Evolutionary conservation across 2,113 vertebrate species (phyloP), one percentile per base, ranked within the genome.

Genomic region (Thamnophis sirtalis): DNA sequence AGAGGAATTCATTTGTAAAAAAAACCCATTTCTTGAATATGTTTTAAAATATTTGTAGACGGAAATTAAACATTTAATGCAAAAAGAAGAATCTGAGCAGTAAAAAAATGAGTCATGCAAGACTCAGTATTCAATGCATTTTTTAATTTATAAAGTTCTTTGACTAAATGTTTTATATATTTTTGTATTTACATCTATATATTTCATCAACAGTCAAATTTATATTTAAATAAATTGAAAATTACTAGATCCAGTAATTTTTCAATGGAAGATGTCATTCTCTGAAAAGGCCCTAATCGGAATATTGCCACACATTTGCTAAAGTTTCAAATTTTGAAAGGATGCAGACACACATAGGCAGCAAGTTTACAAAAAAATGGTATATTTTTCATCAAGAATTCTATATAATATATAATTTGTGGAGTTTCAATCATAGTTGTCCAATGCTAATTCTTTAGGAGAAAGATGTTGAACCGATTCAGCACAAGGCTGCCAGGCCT

Each of bases 31-130:
- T 33, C 55, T n/a, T 86, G 21, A 48, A 85, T 26, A 48, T 8
- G 5, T 68, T 88, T 94, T 54, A 88, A 95, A 86, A 88, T n/a
- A 55, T 88, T 95, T 87, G 28, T 33, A 48, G 28, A 63, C 8
- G 19, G 28, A 86, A 17, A 43, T 43, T 43, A 43, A 43, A 43
- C 43, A 43, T 43, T 86, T 33, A 50, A 86, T 49, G 55, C 22
- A 50, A 43, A 49, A 49, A 28, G 17, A 84, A 19, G 9, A 9
- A 24, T 24, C n/a, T 90, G 21, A 22, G 38, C 17, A 55, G 26
- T 51, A 10, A 89, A n/a, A n/a, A 84, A 13, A 58, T 60, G 19
- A n/a, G 53, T 6, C 87, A n/a, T 28, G 49, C 7, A 38, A 24
- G 26, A 7, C 33, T 38, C 33, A 8, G 33, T 43, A 80, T 80